phyloP scores from a whole-genome alignment of 2,113 vertebrate genomes.

The Ochotona curzoniae region DNA sequence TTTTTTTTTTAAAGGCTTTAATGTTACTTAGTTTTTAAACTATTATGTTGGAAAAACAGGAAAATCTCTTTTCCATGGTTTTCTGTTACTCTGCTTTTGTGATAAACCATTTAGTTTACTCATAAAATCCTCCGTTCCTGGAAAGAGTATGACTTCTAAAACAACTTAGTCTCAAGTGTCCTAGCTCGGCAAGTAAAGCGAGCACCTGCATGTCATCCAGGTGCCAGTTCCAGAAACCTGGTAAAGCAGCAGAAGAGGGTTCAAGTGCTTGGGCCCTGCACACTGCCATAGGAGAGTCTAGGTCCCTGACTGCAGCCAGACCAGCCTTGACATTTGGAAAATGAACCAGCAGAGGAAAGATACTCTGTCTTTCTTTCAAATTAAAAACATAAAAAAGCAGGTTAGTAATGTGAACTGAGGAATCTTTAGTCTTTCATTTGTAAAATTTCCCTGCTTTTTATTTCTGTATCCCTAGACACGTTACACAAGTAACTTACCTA shows the following conservation, averaged over 20 bases:
- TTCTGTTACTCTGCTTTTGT: neutral
- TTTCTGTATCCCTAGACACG: neutral
- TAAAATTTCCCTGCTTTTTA: neutral
- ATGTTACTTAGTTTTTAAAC: neutral
- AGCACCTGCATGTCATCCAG: no score
- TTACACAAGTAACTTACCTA: neutral
- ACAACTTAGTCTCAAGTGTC: neutral
- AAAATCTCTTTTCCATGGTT: neutral
- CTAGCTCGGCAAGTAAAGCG: no score
- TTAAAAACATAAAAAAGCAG: neutral
- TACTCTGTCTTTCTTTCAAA: no score
- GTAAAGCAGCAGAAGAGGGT: no score
- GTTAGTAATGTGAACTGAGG: conserved; percentile 4
- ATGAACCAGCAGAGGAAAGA: no score
- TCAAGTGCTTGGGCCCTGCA: no score
- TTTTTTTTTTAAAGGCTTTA: neutral
- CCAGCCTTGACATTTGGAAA: no score
- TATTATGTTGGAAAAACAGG: no score
- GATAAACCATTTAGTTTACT: neutral
- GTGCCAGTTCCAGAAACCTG: no score
- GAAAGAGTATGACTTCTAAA: neutral
- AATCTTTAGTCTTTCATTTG: conserved; percentile 14
- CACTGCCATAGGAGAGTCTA: no score
- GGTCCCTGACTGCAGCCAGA: no score
- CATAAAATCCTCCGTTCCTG: neutral